phyloP scores from a whole-genome alignment of 2,113 vertebrate species.

The Xiphias gladius region DNA sequence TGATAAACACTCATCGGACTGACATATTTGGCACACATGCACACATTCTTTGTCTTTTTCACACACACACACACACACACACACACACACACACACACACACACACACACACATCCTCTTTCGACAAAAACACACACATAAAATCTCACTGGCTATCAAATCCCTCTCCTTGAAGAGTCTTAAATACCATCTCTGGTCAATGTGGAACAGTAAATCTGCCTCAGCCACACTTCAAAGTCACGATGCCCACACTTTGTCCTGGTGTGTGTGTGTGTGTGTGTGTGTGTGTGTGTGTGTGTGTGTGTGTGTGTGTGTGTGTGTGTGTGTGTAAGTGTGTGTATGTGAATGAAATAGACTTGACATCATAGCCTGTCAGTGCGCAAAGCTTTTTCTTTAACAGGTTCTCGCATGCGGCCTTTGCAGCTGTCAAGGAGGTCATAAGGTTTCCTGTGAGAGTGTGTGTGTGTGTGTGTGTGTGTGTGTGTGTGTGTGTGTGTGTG shows the following conservation, averaged over 20 bases:
- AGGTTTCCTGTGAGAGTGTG: conserved; percentile 43
- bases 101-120: background rate
- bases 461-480: conserved; percentile 22
- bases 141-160: conserved; percentile 43
- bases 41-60: conserved; percentile 26
- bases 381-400: conserved; percentile 44
- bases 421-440: conserved; percentile 70
- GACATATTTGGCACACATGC: conserved; percentile 43
- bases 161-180: conserved; percentile 55
- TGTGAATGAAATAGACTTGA: conserved; percentile 49
- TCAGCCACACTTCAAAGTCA: conserved; percentile 64
- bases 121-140: conserved; percentile 13
- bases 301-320: conserved; percentile 20
- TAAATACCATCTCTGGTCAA: conserved; percentile 63
- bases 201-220: conserved; percentile 66
- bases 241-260: conserved; percentile 33
- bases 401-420: conserved; percentile 30
- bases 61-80: background rate
- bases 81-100: conserved; percentile 26
- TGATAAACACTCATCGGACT: conserved; percentile 31
- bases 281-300: conserved; percentile 18
- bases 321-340: conserved; percentile 16
- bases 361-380: conserved; percentile 55
- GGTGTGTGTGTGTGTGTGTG: conserved; percentile 3
- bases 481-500: conserved; percentile 27